Evolutionary conservation across 2,888 invertebrate genomes (phyloP).

Genomic region (Lacanobia wlatinum): DNA sequence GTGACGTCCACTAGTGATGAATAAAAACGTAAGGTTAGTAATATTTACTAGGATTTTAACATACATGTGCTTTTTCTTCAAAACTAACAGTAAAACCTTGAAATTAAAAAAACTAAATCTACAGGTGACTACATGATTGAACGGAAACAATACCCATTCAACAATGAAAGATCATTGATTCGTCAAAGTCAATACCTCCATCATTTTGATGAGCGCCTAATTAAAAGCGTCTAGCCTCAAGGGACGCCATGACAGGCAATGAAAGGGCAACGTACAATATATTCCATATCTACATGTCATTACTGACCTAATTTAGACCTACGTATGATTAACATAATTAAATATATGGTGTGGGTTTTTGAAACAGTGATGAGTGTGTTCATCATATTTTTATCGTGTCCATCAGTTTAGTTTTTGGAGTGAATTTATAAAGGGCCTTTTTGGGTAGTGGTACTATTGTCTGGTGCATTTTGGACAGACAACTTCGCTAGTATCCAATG

Average conservation of each 20-base stretch:
- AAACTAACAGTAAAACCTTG: neutral
- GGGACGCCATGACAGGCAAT: slow-evolving; percentile 38
- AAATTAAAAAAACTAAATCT: neutral
- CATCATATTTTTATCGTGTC: neutral
- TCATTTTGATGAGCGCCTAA: slow-evolving; percentile 45
- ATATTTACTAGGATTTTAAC: neutral
- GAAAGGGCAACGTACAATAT: slow-evolving; percentile 18
- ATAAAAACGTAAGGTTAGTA: neutral
- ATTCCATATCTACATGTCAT: slow-evolving; percentile 14
- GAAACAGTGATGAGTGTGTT: slow-evolving; percentile 22
- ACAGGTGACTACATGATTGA: neutral
- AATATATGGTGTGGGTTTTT: slow-evolving; percentile 37
- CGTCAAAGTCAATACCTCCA: slow-evolving; percentile 40
- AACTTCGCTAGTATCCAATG: neutral
- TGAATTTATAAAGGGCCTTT: neutral
- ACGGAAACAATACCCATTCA: slow-evolving; percentile 20
- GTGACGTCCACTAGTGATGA: too few relatives aligned
- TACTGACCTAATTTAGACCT: slow-evolving; percentile 36
- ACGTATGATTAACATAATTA: slow-evolving; percentile 47
- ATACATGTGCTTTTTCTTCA: neutral
- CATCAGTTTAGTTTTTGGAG: slow-evolving; percentile 18
- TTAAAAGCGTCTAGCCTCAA: slow-evolving; percentile 43
- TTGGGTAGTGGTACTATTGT: neutral
- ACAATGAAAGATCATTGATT: neutral
- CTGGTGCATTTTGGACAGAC: neutral